phyloP scores from a whole-genome alignment of 2,888 invertebrate genomes.

The Torymus aiolomorphi region DNA sequence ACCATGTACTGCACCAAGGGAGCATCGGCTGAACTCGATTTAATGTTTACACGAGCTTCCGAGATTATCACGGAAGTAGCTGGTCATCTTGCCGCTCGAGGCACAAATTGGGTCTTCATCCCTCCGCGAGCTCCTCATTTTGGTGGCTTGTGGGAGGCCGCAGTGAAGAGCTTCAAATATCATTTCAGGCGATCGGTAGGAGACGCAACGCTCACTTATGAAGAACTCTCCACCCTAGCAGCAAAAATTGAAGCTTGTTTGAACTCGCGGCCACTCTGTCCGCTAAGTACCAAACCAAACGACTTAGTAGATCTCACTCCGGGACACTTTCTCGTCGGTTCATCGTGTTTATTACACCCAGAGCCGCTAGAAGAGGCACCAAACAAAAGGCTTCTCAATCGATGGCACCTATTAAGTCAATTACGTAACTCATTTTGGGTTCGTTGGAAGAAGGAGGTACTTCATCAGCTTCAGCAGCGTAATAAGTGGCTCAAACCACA shows the following conservation, averaged over 20 bases:
- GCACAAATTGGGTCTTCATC: slow-evolving; percentile 5
- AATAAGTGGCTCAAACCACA: no score
- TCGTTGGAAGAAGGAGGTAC: not conserved
- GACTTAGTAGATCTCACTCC: not conserved
- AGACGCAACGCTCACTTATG: no score
- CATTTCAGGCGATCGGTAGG: no score
- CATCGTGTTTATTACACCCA: not conserved
- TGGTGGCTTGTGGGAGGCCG: slow-evolving; percentile 13
- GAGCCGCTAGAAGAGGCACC: not conserved
- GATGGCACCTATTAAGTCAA: not conserved
- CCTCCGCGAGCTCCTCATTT: slow-evolving; percentile 16
- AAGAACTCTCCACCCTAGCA: not conserved
- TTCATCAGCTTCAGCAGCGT: not conserved
- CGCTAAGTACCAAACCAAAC: not conserved
- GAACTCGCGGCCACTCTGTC: slow-evolving; percentile 11
- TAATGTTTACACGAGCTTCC: not conserved
- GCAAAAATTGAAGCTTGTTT: slow-evolving; percentile 15
- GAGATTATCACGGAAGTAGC: not conserved
- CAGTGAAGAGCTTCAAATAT: no score
- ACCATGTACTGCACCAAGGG: slow-evolving; percentile 43
- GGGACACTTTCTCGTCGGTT: slow-evolving; percentile 5
- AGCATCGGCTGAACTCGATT: slow-evolving; percentile 36
- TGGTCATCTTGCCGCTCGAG: not conserved
- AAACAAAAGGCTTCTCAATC: not conserved
- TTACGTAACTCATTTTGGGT: not conserved